phyloP scores from a whole-genome alignment of 2,888 invertebrate genomes.

The Schizotus pectinicornis region DNA sequence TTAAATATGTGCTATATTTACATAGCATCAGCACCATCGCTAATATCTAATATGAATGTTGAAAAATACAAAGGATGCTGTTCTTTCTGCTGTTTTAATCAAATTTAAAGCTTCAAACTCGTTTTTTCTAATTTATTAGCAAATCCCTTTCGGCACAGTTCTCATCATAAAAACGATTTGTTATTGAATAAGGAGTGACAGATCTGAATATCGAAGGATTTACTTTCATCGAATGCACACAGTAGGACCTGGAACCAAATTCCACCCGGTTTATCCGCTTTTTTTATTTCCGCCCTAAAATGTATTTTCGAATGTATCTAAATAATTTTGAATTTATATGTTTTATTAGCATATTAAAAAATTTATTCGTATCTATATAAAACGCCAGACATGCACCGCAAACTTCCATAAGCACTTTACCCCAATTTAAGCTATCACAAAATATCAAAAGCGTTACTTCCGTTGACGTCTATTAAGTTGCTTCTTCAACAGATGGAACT shows the following conservation, averaged over 20 bases:
- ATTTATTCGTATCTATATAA: no score
- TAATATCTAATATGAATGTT: no score
- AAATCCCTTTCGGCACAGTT: conserved; percentile 7
- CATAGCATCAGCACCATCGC: no score
- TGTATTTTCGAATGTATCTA: conserved; percentile 7
- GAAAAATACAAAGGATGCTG: no score
- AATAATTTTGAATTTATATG: conserved; percentile 16
- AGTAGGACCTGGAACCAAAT: background rate
- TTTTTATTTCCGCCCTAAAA: conserved; percentile 16
- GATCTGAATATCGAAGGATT: conserved; percentile 23
- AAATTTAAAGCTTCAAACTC: no score
- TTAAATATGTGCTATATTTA: background rate
- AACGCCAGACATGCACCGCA: no score
- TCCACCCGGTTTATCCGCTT: background rate
- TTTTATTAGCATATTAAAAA: conserved; percentile 7
- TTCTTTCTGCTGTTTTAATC: no score
- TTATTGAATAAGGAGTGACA: conserved; percentile 24
- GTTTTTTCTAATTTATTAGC: background rate
- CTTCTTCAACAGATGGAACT: conserved; percentile 20
- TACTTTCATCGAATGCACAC: conserved; percentile 10
- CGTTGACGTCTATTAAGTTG: conserved; percentile 24
- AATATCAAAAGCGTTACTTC: conserved; percentile 3
- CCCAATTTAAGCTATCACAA: no score
- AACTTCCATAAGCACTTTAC: no score
- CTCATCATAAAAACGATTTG: conserved; percentile 19